Conservation (phyloP, 2,888 invertebrate species). For the Acleris laterana region DNA sequence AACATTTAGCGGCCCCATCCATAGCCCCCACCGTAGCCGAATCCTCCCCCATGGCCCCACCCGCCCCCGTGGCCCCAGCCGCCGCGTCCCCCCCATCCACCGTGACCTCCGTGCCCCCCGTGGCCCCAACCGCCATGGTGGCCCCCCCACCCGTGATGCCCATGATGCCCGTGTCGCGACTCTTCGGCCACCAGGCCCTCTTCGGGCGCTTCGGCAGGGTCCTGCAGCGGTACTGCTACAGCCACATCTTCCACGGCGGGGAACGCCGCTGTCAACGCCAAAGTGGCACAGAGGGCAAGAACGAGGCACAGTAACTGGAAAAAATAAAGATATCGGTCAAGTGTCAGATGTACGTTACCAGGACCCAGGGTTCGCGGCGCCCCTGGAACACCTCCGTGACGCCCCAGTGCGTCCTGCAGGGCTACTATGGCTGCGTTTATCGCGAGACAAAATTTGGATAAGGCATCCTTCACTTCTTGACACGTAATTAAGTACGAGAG, state of each 20-base stretch:
- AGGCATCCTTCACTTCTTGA: no score
- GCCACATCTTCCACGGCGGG: constrained; percentile 22
- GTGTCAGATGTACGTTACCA: no score
- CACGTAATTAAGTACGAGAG: no score
- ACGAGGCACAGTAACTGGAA: constrained; percentile 16
- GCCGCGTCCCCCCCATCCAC: background rate
- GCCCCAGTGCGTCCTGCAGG: no score
- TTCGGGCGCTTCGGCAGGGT: constrained; percentile 29
- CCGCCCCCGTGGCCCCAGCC: constrained; percentile 30
- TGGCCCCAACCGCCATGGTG: background rate
- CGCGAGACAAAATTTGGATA: no score
- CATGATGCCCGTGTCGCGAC: constrained; percentile 1
- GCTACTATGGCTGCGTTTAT: no score
- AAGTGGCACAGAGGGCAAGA: constrained; percentile 9
- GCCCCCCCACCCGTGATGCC: constrained; percentile 1
- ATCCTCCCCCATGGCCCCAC: constrained; percentile 31
- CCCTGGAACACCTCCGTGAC: no score
- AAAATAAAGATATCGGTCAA: no score
- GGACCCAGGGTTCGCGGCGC: no score
- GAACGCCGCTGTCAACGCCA: constrained; percentile 12
- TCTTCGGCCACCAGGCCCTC: constrained; percentile 15
- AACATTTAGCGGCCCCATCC: constrained; percentile 28
- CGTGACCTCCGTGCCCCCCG: no score
- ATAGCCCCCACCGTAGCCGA: no score
- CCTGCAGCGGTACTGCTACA: constrained; percentile 25